Evolutionary conservation across 92 coral and sea anemone species (phyloP), one percentile per base, ranked within the genome.

Genomic region (Paramuricea clavata): DNA sequence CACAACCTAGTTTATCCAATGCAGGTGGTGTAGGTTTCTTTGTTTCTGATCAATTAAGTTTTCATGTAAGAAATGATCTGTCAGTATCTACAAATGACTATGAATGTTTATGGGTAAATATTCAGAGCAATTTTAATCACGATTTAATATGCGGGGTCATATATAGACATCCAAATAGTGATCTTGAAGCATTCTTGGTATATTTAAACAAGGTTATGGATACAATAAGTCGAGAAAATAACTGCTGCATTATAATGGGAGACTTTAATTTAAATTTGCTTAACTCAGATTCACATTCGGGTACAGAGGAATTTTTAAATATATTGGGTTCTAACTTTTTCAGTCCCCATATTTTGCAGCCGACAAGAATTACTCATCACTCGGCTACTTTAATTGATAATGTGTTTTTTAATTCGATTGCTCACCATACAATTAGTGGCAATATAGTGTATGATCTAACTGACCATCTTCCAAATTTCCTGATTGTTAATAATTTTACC

Each of bases 81-180:
- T 61, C 69, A 12, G 69, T 72, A 30, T 2, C 83, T 43, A 57
- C 76, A 4, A 64, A 15, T 22, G 88, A 78, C 19, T 32, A 49
- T 54, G 87, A 91, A 70, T 41, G 57, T 42, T 73, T 91, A 21
- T 91, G 93, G 92, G 64, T 91, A 28, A 89, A 91, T 49, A 69
- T 88, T 43, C 88, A 91, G 32, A 77, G 57, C 42, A 30, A 91
- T 25, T 23, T 10, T 34, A 68, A 76, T 31, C 68, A 65, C 13
- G 82, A 82, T 76, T 73, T 82, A 52, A 5, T 90, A 22, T 87
- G 93, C 81, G 86, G 88, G 31, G 70, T 90, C 26, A 57, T 82
- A 12, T 90, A 91, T 69, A 74, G 87, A 69, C 91, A 91, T 64
- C 91, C 87, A 6, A 76, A 69, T 78, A 67, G 83, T 32, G 73